Conservation (phyloP, 2,113 vertebrate species). For the Cynopterus brachyotis region DNA sequence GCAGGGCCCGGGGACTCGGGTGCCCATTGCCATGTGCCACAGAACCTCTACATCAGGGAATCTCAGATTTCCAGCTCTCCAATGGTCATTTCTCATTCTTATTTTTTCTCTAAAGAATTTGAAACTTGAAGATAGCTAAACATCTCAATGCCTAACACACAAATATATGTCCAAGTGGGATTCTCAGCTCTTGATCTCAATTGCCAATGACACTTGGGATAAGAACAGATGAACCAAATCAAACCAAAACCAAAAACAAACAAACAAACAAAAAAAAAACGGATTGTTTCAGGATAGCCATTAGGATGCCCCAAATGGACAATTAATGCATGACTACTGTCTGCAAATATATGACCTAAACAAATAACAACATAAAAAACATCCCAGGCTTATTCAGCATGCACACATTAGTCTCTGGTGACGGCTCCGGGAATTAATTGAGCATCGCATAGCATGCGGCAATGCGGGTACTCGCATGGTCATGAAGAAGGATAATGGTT, state of each 20-base stretch:
- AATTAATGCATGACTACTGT: constrained; percentile 69
- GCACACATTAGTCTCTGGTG: constrained; percentile 66
- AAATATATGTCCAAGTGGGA: not conserved
- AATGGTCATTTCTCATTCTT: not conserved
- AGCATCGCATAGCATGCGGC: constrained; percentile 68
- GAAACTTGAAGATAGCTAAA: constrained; percentile 18
- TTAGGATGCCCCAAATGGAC: constrained; percentile 32
- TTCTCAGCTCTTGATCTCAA: not conserved
- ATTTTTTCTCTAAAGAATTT: not conserved
- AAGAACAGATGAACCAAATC: not conserved
- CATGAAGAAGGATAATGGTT: constrained; percentile 68
- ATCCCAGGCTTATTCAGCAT: constrained; percentile 62
- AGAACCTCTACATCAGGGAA: rapidly evolving
- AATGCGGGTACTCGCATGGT: constrained; percentile 29
- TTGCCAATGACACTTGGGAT: not conserved
- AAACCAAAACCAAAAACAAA: constrained; percentile 12
- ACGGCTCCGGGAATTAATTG: constrained; percentile 75
- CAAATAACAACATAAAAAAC: constrained; percentile 63
- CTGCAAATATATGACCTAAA: constrained; percentile 75
- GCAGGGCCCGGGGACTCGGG: not conserved
- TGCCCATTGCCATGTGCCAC: not conserved
- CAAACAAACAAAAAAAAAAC: constrained; percentile 40
- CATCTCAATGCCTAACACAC: not conserved
- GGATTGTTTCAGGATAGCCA: constrained; percentile 30
- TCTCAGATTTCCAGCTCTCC: not conserved